Evolutionary conservation across 1,140 invertebrate species (phyloP), one percentile per base, ranked within the genome.

Genomic region (Anoplolepis gracilipes): DNA sequence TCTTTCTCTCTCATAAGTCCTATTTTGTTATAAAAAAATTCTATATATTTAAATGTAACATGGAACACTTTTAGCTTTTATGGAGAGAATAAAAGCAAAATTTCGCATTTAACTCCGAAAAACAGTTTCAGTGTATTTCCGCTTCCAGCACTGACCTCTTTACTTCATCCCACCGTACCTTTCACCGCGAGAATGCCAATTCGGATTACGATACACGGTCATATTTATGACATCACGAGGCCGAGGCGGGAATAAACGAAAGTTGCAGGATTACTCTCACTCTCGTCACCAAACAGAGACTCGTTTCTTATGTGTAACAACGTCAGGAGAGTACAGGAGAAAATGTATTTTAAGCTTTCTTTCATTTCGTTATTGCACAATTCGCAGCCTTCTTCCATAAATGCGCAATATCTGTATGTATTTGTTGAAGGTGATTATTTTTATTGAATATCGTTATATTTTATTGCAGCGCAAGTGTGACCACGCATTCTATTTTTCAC

Each of bases 231-330:
- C 92, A 93, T 93, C 92, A 93, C 88, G 90, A 75, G 87, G 87
- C 84, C 78, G 85, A 91, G 61, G 90, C 87, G 87, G 90, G 91
- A 89, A 90, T 90, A 92, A 93, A 93, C 90, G 92, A 93, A 93
- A 93, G 92, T 92, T 92, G 90, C 89, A 89, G 90, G 92, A 93
- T 93, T 93, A 92, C 92, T 92, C 91, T 93, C 89, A 92, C 92
- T 93, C 92, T 92, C 92, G 87, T 84, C 64, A 59, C 67, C 67
- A 84, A 90, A 91, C 85, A 81, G 73, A 85, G 85, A 91, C 90
- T 76, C 82, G 90, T 91, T 91, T 90, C 79, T 91, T 88, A 85
- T 86, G 85, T 85, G 55, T 82, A 67, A 33, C 62, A 70, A 77
- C 70, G 22, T 46, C 42, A 13, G 0, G 46, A 30, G 64, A 87